Percentiles rank a stretch among this genome's conserved stretches.
These are phyloP conservation scores for Rhinichthys osculus DNA, from an alignment of 2,797 vertebrate genomes.

Conservation along the genomic window DNA sequence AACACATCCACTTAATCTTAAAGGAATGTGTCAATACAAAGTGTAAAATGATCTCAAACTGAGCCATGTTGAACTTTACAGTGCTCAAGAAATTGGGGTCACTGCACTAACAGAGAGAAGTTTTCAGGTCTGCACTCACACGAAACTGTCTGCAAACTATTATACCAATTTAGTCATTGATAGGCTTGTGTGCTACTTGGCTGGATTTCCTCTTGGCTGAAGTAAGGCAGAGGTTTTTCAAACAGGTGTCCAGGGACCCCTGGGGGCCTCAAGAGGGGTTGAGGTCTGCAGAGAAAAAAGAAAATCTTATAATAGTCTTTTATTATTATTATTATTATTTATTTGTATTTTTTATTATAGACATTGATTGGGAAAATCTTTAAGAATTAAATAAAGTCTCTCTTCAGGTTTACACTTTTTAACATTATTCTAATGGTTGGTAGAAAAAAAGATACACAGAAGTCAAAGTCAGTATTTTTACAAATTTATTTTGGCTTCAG, in stretches of 20 bases:
- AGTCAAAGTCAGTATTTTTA: not conserved
- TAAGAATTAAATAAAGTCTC: not conserved
- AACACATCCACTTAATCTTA: not conserved
- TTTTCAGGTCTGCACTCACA: conserved; percentile 61
- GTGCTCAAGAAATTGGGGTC: conserved; percentile 9
- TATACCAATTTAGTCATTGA: conserved; percentile 75
- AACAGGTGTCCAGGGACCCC: not conserved
- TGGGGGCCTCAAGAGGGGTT: not conserved
- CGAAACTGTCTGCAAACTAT: conserved; percentile 72
- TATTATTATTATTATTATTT: not conserved
- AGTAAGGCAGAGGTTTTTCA: conserved; percentile 59
- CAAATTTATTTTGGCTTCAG: not conserved
- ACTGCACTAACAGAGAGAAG: not conserved
- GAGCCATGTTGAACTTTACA: not conserved
- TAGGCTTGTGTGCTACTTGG: conserved; percentile 68
- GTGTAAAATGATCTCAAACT: conserved; percentile 14
- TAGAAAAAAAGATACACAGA: not conserved
- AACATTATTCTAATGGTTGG: not conserved
- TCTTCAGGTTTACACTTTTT: not conserved
- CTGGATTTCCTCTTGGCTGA: conserved; percentile 53
- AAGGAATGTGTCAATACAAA: not conserved
- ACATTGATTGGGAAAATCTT: not conserved
- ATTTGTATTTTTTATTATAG: too few relatives aligned
- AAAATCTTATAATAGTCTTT: not conserved
- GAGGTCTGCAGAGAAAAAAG: not conserved